These are phyloP conservation scores for Pogonus chalceus DNA, from an alignment of 1,140 invertebrate genomes.

Conservation along the genomic window DNA sequence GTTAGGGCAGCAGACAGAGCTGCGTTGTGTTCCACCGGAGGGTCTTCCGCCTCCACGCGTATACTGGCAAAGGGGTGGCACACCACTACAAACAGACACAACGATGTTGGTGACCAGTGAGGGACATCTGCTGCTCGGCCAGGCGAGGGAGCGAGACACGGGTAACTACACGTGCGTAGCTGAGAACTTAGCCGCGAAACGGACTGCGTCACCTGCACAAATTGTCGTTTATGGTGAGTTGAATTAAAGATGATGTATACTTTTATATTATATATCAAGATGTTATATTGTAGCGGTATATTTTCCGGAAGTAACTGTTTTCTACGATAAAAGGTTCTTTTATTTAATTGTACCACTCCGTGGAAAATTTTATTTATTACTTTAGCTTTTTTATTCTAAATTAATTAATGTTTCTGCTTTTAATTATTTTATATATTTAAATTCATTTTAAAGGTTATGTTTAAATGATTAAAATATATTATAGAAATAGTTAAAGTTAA, in stretches of 20 bases:
- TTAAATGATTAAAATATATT: too few relatives aligned
- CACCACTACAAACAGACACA: slow-evolving; percentile 52
- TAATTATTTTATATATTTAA: too few relatives aligned
- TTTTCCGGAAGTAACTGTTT: too few relatives aligned
- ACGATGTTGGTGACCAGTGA: slow-evolving; percentile 67
- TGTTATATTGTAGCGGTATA: too few relatives aligned
- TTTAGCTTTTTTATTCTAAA: too few relatives aligned
- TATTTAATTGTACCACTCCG: too few relatives aligned
- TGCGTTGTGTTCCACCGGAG: slow-evolving; percentile 80
- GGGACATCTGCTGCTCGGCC: slow-evolving; percentile 80
- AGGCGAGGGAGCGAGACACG: slow-evolving; percentile 73
- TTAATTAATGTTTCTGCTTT: too few relatives aligned
- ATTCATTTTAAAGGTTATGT: too few relatives aligned
- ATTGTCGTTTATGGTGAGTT: slow-evolving; percentile 88
- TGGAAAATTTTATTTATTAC: too few relatives aligned
- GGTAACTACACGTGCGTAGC: slow-evolving; percentile 97
- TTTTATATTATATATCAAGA: neutral
- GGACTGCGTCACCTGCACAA: slow-evolving; percentile 74
- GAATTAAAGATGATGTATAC: too few relatives aligned
- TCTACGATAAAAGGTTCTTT: too few relatives aligned
- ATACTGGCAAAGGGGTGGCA: slow-evolving; percentile 69
- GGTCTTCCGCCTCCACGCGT: slow-evolving; percentile 78
- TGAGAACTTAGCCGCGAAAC: slow-evolving; percentile 82
- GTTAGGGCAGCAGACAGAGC: slow-evolving; percentile 70
- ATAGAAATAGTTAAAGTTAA: too few relatives aligned